phyloP scores from a whole-genome alignment of 1,140 invertebrate species.

The Contarinia nasturtii region DNA sequence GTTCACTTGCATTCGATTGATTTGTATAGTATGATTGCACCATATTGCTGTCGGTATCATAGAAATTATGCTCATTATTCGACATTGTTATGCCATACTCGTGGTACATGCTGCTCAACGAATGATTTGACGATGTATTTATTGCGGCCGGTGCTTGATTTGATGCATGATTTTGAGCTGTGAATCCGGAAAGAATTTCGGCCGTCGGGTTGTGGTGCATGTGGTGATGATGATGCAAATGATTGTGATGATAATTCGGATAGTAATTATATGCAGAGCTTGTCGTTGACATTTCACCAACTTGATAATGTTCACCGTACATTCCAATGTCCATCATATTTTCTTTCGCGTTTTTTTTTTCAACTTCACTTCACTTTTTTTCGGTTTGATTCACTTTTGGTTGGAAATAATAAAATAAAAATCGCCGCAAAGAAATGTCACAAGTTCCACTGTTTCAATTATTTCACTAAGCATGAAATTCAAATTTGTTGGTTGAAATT shows the following conservation, averaged over 20 bases:
- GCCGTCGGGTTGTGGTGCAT: slow-evolving; percentile 8
- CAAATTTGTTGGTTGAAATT: too few species aligned
- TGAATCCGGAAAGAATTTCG: slow-evolving; percentile 9
- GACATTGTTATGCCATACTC: slow-evolving; percentile 22
- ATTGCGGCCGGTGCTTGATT: slow-evolving; percentile 7
- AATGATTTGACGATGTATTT: slow-evolving; percentile 16
- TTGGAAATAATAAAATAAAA: too few species aligned
- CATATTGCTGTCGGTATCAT: not conserved
- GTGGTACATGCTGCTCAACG: slow-evolving; percentile 10
- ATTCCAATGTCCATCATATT: slow-evolving; percentile 52
- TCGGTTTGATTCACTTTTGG: too few species aligned
- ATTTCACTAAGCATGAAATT: too few species aligned
- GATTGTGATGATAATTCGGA: slow-evolving; percentile 6
- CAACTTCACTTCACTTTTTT: too few species aligned
- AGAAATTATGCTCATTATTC: slow-evolving; percentile 13
- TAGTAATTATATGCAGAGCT: not conserved
- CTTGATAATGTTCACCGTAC: slow-evolving; percentile 32
- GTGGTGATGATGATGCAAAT: slow-evolving; percentile 4
- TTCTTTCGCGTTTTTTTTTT: too few species aligned
- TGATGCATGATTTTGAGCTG: slow-evolving; percentile 4
- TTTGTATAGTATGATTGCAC: not conserved
- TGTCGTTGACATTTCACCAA: not conserved
- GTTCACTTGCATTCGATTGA: not conserved
- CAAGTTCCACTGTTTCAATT: too few species aligned
- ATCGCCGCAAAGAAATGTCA: too few species aligned